Conservation (phyloP, 2,797 vertebrate genomes). For the Neostethus bicornis region DNA sequence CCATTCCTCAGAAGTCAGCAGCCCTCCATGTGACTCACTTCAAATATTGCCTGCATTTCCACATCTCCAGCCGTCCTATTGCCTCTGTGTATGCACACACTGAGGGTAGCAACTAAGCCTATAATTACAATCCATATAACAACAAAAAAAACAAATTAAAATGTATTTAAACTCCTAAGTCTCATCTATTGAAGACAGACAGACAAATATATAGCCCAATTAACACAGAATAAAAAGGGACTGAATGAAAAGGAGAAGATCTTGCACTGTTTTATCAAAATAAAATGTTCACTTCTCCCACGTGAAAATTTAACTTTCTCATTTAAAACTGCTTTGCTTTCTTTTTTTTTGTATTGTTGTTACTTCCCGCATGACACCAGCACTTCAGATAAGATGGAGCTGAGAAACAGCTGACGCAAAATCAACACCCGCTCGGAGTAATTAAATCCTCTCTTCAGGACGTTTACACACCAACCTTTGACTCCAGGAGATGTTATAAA, state of each 20-base stretch:
- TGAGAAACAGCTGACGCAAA: slow-evolving; percentile 69
- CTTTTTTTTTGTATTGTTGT: slow-evolving; percentile 44
- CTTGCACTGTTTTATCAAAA: slow-evolving; percentile 22
- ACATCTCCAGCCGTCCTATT: slow-evolving; percentile 32
- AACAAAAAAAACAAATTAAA: background rate
- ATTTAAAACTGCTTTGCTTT: slow-evolving; percentile 49
- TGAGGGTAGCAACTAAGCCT: slow-evolving; percentile 9
- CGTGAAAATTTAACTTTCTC: slow-evolving; percentile 49
- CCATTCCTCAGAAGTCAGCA: slow-evolving; percentile 67
- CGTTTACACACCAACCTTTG: slow-evolving; percentile 79
- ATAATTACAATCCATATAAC: background rate
- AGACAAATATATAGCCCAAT: background rate
- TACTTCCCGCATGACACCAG: slow-evolving; percentile 46
- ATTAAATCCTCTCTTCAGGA: slow-evolving; percentile 71
- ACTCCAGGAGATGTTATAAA: slow-evolving; percentile 54
- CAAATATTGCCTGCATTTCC: slow-evolving; percentile 59
- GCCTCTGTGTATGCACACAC: slow-evolving; percentile 4
- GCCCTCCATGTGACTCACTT: slow-evolving; percentile 61
- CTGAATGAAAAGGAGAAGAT: slow-evolving; percentile 31
- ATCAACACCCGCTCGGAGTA: slow-evolving; percentile 57
- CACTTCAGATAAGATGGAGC: slow-evolving; percentile 43
- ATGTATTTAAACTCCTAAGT: background rate
- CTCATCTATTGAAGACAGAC: background rate
- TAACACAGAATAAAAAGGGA: background rate
- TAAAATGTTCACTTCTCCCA: slow-evolving; percentile 42